Conservation (phyloP, 2,888 invertebrate species). For the Apamea epomidion region DNA sequence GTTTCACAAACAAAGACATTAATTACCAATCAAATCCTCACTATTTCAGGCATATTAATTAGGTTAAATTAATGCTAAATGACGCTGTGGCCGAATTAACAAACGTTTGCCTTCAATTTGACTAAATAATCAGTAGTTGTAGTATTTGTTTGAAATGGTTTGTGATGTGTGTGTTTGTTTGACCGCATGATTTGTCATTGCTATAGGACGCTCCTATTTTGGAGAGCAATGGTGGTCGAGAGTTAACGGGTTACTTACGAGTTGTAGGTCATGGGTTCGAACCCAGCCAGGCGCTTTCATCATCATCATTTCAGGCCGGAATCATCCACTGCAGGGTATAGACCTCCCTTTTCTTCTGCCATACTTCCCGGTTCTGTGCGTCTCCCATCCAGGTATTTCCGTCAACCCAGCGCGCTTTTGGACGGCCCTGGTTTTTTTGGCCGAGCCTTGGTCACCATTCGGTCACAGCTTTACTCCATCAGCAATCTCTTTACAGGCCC, state of each 20-base stretch:
- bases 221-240: neutral
- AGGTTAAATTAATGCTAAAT: slow-evolving; percentile 53
- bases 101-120: slow-evolving; percentile 47
- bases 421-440: too few species aligned
- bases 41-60: slow-evolving; percentile 45
- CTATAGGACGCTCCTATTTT: neutral
- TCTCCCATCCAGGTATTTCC: too few species aligned
- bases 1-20: slow-evolving; percentile 50
- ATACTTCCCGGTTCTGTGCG: too few species aligned
- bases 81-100: slow-evolving; percentile 32
- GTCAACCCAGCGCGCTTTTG: too few species aligned
- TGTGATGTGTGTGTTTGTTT: slow-evolving; percentile 5
- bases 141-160: slow-evolving; percentile 27
- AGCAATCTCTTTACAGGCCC: too few species aligned
- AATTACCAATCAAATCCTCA: slow-evolving; percentile 47
- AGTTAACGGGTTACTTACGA: too few species aligned
- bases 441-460: too few species aligned
- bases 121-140: slow-evolving; percentile 30
- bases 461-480: too few species aligned
- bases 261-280: neutral
- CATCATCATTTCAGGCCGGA: too few species aligned
- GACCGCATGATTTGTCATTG: neutral
- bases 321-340: too few species aligned
- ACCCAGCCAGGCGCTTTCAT: neutral
- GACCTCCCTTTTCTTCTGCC: too few species aligned